Percentiles rank a stretch among this genome's conserved stretches.
Evolutionary conservation across 1,140 invertebrate species (phyloP).

Genomic region (Hirudo medicinalis): DNA sequence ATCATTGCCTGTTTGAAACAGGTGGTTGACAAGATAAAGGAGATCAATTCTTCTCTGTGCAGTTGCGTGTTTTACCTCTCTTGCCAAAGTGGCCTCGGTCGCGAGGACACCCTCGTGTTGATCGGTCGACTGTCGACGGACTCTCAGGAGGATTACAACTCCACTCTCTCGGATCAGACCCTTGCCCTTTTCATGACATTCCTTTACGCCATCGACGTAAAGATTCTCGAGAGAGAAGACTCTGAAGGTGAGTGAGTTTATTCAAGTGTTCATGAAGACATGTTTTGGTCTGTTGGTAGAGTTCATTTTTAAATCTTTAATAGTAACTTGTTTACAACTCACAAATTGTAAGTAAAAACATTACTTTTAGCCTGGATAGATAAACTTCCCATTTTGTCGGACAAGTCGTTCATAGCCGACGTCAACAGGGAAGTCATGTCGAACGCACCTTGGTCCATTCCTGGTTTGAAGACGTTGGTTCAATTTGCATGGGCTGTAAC

Average conservation of each 20-base stretch:
- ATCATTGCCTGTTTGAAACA: constrained; percentile 35
- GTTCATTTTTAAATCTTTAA: too few relatives aligned
- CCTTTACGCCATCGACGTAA: constrained; percentile 69
- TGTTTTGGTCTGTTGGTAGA: too few relatives aligned
- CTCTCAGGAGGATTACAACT: constrained; percentile 33
- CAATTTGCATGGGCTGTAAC: constrained; percentile 67
- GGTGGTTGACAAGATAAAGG: constrained; percentile 62
- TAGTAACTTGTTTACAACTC: too few relatives aligned
- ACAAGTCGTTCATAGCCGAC: constrained; percentile 50
- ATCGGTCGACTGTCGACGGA: constrained; percentile 41
- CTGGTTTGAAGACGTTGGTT: constrained; percentile 56
- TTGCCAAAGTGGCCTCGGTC: constrained; percentile 62
- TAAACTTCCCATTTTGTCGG: constrained; percentile 51
- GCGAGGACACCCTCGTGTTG: constrained; percentile 43
- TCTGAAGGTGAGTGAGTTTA: constrained; percentile 28
- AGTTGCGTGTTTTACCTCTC: constrained; percentile 74
- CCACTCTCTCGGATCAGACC: constrained; percentile 57
- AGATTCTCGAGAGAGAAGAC: constrained; percentile 51
- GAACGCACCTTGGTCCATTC: constrained; percentile 48
- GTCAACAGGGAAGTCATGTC: constrained; percentile 48
- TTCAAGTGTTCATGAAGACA: too few relatives aligned
- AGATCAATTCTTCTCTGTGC: constrained; percentile 62
- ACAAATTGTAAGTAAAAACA: too few relatives aligned
- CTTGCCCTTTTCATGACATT: constrained; percentile 66
- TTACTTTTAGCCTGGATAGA: background rate